Conservation (phyloP, 2,888 invertebrate species). For the Suillia variegata region DNA sequence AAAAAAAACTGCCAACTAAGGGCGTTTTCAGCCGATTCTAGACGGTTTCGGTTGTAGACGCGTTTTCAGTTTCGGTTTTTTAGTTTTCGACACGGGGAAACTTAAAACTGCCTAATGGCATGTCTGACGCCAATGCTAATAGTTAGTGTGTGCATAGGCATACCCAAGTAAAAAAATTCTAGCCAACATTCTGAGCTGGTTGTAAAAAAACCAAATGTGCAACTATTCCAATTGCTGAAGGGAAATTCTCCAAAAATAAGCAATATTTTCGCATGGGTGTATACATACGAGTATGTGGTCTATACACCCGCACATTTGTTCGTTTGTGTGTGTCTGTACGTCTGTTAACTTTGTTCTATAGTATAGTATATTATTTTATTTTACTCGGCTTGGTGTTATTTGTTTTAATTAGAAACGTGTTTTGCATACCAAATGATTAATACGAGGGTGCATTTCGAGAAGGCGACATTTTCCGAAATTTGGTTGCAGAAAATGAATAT, state of each 20-base stretch:
- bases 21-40: background rate
- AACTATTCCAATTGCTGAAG: too few species aligned
- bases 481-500: too few species aligned
- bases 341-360: constrained; percentile 7
- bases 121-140: background rate
- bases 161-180: too few species aligned
- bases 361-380: constrained; percentile 6
- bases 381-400: constrained; percentile 22
- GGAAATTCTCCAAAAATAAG: too few species aligned
- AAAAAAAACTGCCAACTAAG: background rate
- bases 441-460: background rate
- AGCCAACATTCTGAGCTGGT: too few species aligned
- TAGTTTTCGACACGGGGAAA: constrained; percentile 4
- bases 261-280: too few species aligned
- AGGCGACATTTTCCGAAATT: background rate
- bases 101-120: constrained; percentile 9
- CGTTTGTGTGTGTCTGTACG: background rate
- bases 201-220: too few species aligned
- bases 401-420: constrained; percentile 50
- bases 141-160: too few species aligned
- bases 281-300: background rate
- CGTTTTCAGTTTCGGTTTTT: background rate
- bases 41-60: background rate
- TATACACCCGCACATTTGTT: constrained; percentile 7
- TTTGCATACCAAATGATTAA: constrained; percentile 42